Base-by-base conservation (phyloP, 2,113 vertebrate genomes). In the Toxotes chatareus region DNA sequence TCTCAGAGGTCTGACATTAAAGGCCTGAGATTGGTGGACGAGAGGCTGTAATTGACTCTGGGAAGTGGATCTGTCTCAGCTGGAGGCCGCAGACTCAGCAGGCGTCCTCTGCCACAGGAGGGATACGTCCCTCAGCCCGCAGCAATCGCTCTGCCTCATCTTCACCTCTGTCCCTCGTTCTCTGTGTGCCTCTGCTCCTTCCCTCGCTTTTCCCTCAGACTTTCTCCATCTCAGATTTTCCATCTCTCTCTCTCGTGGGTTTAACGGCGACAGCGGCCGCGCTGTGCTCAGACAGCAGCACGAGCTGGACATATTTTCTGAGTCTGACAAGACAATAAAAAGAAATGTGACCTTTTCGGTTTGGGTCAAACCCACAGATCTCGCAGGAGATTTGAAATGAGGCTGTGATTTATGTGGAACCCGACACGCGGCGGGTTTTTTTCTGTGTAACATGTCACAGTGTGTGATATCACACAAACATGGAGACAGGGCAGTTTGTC, bases 31-130 rank as follows among this genome's bases (percentile, higher is more conserved):
- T 42, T 31, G 4, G 76, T 31, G 60, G 49, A 76, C 67, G 31
- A 51, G 42, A 49, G 31, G 63, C 32, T 36, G 40, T n/a, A 40
- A 67, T 46, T 59, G 81, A 74, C 69, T 80, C 31, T 4, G 64
- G 32, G 63, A 70, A 51, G 77, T 31, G 73, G 55, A 75, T 67
- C 36, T 12, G 1, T 75, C 70, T 13, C 67, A 64, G 76, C 71
- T 31, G 68, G 64, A 53, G 55, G 23, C 56, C 14, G 0, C 59
- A 69, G 76, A 66, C 66, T 51, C 82, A 77, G 67, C 79, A 55
- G 81, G 32, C 5, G 27, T 64, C 57, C 53, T 70, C 64, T 34
- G 40, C 71, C 59, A 71, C 42, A 7, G 57, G 57, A n/a, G 62
- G 55, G 7, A 42, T 32, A 17, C 61, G n/a, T 63, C 38, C 40